A percentile compares a stretch with the other conserved stretches of the same genome.
Conservation (phyloP, 2,797 vertebrate species). For the Remorina albescens region DNA sequence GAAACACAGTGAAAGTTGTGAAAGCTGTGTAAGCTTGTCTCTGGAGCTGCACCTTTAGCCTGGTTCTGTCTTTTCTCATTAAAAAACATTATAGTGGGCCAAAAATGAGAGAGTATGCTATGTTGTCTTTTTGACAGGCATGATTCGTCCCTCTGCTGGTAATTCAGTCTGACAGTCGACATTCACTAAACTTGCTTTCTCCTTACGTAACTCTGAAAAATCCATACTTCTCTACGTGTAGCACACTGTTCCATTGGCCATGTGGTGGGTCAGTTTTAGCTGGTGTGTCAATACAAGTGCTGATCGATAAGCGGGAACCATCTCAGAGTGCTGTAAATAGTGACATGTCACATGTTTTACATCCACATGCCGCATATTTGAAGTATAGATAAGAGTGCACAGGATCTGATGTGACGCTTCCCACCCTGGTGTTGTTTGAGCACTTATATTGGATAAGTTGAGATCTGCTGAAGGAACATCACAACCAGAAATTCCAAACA, state of each 20-base stretch:
- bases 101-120: background rate
- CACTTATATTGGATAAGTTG: background rate
- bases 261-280: conserved; percentile 45
- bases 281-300: conserved; percentile 15
- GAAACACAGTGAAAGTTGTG: background rate
- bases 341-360: conserved; percentile 6
- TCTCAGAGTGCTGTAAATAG: background rate
- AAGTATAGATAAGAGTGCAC: background rate
- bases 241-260: conserved; percentile 33
- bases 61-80: background rate
- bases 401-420: conserved; percentile 25
- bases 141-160: conserved; percentile 9
- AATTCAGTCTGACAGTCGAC: conserved; percentile 45
- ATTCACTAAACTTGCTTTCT: conserved; percentile 35
- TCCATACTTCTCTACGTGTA: conserved; percentile 43
- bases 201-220: conserved; percentile 60
- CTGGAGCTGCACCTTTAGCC: background rate
- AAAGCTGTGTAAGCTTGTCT: background rate
- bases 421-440: background rate
- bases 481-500: conserved; percentile 39
- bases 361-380: conserved; percentile 13
- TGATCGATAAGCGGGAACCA: conserved; percentile 43
- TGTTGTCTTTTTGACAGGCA: conserved; percentile 9
- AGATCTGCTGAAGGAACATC: conserved; percentile 7
- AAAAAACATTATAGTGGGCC: background rate